phyloP scores from a whole-genome alignment of 2,888 invertebrate species.

The Coleophora deauratella region DNA sequence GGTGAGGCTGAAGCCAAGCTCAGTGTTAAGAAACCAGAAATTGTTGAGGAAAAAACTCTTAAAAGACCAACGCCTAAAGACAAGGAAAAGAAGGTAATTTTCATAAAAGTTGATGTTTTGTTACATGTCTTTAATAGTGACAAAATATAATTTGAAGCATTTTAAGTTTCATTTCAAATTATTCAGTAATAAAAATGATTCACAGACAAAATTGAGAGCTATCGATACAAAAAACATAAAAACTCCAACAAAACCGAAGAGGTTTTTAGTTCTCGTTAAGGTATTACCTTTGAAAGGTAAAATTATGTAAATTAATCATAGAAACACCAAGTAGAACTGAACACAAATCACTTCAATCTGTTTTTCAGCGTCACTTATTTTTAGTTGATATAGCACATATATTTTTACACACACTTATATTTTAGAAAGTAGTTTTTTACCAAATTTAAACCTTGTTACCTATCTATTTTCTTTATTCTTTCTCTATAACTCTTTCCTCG shows the following conservation, averaged over 20 bases:
- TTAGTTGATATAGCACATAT: neutral
- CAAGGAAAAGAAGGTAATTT: conserved; percentile 44
- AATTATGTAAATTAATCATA: conserved; percentile 10
- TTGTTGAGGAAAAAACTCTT: conserved; percentile 60
- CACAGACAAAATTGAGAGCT: conserved; percentile 39
- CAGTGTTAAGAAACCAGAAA: conserved; percentile 62
- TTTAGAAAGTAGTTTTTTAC: neutral
- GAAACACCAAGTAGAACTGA: no score
- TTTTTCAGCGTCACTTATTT: conserved; percentile 10
- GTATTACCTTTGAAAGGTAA: conserved; percentile 31
- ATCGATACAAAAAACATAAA: conserved; percentile 31
- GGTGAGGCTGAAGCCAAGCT: conserved; percentile 63
- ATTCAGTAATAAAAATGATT: conserved; percentile 22
- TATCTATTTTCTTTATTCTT: conserved; percentile 7
- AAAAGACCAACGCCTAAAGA: conserved; percentile 55
- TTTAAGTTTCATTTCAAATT: neutral
- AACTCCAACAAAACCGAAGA: conserved; percentile 36
- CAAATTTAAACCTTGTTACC: conserved; percentile 15
- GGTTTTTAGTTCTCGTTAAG: conserved; percentile 49
- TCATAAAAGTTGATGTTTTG: neutral
- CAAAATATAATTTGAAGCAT: neutral
- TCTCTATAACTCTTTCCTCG: no score
- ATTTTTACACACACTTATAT: conserved; percentile 2
- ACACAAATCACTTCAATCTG: no score
- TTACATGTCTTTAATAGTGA: neutral